A percentile compares a stretch with the other conserved stretches of the same genome.
These are phyloP conservation scores for Plagiodera versicolora DNA, from an alignment of 2,888 invertebrate genomes.

Conservation along the genomic window DNA sequence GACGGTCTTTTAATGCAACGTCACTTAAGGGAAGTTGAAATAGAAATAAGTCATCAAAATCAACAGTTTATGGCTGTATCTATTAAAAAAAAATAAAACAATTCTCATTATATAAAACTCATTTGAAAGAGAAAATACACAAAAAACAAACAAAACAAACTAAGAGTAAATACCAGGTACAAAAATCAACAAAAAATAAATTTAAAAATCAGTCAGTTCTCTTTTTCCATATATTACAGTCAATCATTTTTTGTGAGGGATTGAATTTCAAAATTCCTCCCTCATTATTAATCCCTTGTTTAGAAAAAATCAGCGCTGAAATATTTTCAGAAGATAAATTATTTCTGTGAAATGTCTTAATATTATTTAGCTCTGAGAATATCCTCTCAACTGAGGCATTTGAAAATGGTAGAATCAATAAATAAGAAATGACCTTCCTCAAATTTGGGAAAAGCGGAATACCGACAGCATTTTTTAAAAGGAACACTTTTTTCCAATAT, in stretches of 20 bases:
- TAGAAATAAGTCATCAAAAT: no score
- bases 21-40: no score
- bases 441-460: constrained; percentile 8
- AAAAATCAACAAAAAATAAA: no score
- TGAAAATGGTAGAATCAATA: neutral
- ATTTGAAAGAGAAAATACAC: no score
- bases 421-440: constrained; percentile 5
- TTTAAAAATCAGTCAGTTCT: neutral
- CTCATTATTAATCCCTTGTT: neutral
- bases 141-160: no score
- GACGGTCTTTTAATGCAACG: no score
- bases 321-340: neutral
- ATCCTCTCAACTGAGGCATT: constrained; percentile 5
- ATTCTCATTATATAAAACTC: no score
- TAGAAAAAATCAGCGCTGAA: neutral
- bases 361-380: constrained; percentile 1
- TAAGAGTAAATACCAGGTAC: no score
- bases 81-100: no score
- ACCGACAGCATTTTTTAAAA: constrained; percentile 2
- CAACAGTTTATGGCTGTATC: no score
- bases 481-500: constrained; percentile 12
- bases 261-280: constrained; percentile 2
- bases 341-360: constrained; percentile 1
- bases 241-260: neutral
- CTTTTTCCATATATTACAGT: neutral